Evolutionary conservation across 2,113 vertebrate species (phyloP).

Genomic region (Corythoichthys haematopterus): DNA sequence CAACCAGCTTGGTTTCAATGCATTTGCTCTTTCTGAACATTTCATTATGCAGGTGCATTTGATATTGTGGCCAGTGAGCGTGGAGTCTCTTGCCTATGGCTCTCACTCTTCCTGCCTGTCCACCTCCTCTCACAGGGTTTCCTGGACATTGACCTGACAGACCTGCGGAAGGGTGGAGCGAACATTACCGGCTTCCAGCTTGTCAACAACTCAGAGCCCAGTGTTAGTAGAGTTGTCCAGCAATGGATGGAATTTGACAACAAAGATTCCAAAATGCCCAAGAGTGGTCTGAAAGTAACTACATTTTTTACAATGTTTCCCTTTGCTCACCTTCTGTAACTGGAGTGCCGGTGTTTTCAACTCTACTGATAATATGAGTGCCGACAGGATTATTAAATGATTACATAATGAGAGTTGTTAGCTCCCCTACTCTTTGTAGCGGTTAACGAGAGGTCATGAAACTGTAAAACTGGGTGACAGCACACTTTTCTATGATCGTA

Average conservation of each 20-base stretch:
- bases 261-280: conserved; percentile 87
- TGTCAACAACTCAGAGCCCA: conserved; percentile 86
- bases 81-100: not conserved
- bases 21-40: not conserved
- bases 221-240: conserved; percentile 83
- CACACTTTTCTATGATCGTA: conserved; percentile 1
- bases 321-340: not conserved
- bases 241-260: conserved; percentile 93
- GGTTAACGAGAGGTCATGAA: conserved; percentile 18
- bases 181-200: conserved; percentile 96
- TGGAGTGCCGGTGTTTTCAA: not conserved
- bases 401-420: conserved; percentile 2
- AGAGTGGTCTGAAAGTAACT: conserved; percentile 85
- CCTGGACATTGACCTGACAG: conserved; percentile 91
- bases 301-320: not conserved
- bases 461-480: conserved; percentile 1
- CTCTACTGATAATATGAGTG: not conserved
- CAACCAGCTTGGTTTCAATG: not conserved
- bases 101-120: conserved; percentile 12
- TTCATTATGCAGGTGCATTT: not conserved
- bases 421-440: conserved; percentile 16
- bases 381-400: not conserved
- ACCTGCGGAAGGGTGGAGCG: conserved; percentile 90
- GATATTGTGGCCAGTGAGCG: not conserved
- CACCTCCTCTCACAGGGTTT: conserved; percentile 78